Base-by-base conservation (phyloP, 2,113 vertebrate species). In the Apodemus speciosus region DNA sequence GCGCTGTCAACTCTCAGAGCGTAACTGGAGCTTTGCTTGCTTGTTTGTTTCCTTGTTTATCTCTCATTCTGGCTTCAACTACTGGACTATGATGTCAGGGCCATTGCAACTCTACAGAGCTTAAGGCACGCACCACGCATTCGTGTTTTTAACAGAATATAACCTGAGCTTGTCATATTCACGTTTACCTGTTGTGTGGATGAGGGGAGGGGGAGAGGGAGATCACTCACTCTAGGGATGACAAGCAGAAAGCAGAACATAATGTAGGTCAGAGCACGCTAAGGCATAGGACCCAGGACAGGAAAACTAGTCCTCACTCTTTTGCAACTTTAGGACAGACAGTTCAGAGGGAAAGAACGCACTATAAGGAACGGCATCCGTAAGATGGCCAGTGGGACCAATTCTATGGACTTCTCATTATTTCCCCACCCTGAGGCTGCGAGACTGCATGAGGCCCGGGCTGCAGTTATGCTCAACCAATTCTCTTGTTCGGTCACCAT, bases 131-230 rank as follows among this genome's bases (percentile, higher is more conserved):
- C 1, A 43, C 25, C 10, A 71, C 13, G 49, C 10, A 40, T 53
- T 46, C 20, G 69, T 14, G n/a, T 16, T 92, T 92, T 49, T 71
- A 20, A 68, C 2, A 77, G 35, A 86, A 91, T 51, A 30, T 35
- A 95, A 89, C 71, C 89, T 60, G 72, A 11, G 75, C 60, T 89
- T 92, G 80, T 30, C 46, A 86, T 21, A 85, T 56, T 93, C 90
- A 30, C 13, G 46, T 14, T 75, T 27, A 43, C 23, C 43, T 27
- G 14, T 46, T 75, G 10, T 76, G 43, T 76, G 25, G 27, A 30
- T 9, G 27, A 1, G 23, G 30, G 16, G 43, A 46, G 6, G 43
- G 43, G 80, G 5, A 49, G 30, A 13, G 75, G 72, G 8, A 51
- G 35, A 10, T 9, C 14, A 77, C 35, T 56, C 51, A 80, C 51